phyloP scores from a whole-genome alignment of 37 sponge, comb jelly and placozoan genomes.

The Amphimedon queenslandica region DNA sequence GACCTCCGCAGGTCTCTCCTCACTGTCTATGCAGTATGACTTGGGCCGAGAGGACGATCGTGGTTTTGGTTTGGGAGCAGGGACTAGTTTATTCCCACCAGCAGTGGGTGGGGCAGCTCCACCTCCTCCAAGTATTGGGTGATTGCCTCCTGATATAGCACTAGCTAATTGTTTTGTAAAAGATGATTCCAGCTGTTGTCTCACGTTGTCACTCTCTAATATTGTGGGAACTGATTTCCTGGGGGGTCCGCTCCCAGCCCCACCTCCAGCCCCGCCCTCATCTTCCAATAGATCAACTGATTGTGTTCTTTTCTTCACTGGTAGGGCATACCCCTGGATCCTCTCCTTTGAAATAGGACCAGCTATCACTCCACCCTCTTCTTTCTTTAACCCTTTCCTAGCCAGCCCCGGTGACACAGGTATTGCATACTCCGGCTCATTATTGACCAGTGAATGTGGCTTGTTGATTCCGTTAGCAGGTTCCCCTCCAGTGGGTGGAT shows the following conservation, averaged over 20 bases:
- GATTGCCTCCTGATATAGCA: not conserved
- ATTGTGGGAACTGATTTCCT: too few relatives aligned
- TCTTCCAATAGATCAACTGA: too few relatives aligned
- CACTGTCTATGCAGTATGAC: not conserved
- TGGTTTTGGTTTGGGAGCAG: not conserved
- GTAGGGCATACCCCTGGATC: not conserved
- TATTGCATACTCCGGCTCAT: not conserved
- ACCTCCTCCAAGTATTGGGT: too few relatives aligned
- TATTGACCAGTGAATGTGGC: not conserved
- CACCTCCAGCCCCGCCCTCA: too few relatives aligned
- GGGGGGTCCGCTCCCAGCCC: too few relatives aligned
- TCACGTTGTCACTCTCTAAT: too few relatives aligned
- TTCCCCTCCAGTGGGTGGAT: not conserved
- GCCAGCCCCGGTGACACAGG: not conserved
- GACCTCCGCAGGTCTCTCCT: not conserved
- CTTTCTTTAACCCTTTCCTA: not conserved
- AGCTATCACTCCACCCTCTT: not conserved
- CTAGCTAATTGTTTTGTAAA: not conserved
- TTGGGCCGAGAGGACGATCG: not conserved
- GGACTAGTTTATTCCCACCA: not conserved
- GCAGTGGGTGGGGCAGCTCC: too few relatives aligned
- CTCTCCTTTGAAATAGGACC: not conserved
- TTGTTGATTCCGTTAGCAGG: too few relatives aligned
- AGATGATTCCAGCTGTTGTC: not conserved
- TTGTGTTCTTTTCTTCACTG: too few relatives aligned